These are phyloP conservation scores for Lithosia quadra DNA, from an alignment of 2,888 invertebrate species.

Conservation along the genomic window DNA sequence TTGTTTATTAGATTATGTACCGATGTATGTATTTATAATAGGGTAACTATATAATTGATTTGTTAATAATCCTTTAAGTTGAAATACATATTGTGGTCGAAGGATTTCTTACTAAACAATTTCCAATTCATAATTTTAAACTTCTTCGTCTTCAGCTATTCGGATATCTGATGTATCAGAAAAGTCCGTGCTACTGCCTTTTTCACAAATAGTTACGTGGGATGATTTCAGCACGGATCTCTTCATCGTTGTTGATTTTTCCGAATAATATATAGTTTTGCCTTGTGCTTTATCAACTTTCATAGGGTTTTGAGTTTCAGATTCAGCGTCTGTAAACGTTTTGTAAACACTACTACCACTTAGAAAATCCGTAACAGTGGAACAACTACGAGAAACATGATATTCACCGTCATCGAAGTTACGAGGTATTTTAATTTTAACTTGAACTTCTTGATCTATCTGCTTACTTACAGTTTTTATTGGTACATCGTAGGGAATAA, in stretches of 20 bases:
- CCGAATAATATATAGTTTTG: background rate
- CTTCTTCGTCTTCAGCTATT: background rate
- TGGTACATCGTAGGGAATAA: constrained; percentile 3
- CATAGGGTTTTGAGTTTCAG: background rate
- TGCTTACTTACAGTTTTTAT: background rate
- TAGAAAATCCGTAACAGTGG: background rate
- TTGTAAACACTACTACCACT: background rate
- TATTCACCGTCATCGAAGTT: background rate
- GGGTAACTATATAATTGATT: background rate
- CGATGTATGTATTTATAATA: no score
- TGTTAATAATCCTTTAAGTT: background rate
- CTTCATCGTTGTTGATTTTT: background rate
- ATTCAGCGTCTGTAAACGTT: background rate
- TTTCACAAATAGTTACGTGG: constrained; percentile 5
- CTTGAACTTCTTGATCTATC: constrained; percentile 9
- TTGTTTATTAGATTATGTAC: background rate
- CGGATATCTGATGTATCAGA: background rate
- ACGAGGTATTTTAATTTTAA: background rate
- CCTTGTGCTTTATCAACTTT: constrained; percentile 6
- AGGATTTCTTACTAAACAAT: background rate
- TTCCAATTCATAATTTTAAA: background rate
- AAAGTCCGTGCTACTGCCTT: background rate
- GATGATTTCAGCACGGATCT: constrained; percentile 7
- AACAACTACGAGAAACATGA: constrained; percentile 4
- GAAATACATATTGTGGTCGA: background rate